phyloP scores from a whole-genome alignment of 2,888 invertebrate genomes.

The Mechanitis mazaeus region DNA sequence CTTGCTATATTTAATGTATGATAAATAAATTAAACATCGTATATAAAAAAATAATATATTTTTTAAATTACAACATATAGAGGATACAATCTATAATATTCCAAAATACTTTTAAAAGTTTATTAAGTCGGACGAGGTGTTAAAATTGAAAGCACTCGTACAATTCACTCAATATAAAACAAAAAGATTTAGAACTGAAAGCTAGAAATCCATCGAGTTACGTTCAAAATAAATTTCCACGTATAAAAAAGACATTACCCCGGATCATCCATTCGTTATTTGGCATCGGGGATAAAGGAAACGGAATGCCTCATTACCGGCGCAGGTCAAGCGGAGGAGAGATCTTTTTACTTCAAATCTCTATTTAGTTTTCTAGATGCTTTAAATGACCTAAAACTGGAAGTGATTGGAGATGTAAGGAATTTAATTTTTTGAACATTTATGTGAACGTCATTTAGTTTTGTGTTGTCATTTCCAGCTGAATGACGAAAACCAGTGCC shows the following conservation, averaged over 20 bases:
- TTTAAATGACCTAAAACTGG: constrained; percentile 9
- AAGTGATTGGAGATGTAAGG: background rate
- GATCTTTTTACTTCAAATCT: constrained; percentile 15
- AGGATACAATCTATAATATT: background rate
- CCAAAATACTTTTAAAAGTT: background rate
- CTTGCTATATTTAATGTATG: too few relatives aligned
- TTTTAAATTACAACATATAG: background rate
- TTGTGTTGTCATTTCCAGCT: too few relatives aligned
- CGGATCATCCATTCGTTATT: constrained; percentile 25
- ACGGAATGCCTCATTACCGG: constrained; percentile 24
- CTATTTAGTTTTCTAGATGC: constrained; percentile 18
- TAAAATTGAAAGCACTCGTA: constrained; percentile 10
- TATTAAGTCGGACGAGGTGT: background rate
- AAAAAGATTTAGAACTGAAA: constrained; percentile 14
- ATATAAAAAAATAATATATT: background rate
- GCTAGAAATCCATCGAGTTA: constrained; percentile 10
- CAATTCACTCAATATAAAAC: constrained; percentile 2
- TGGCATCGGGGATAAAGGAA: constrained; percentile 24
- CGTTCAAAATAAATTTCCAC: constrained; percentile 21
- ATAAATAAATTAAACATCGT: too few relatives aligned
- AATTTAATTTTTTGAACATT: background rate
- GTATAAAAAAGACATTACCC: constrained; percentile 31
- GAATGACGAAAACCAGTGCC: too few relatives aligned
- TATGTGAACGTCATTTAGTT: too few relatives aligned
- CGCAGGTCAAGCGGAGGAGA: constrained; percentile 19